A percentile compares a stretch with the other conserved stretches of the same genome.
Evolutionary conservation across 2,113 vertebrate genomes (phyloP).

Genomic region (Pipa parva): DNA sequence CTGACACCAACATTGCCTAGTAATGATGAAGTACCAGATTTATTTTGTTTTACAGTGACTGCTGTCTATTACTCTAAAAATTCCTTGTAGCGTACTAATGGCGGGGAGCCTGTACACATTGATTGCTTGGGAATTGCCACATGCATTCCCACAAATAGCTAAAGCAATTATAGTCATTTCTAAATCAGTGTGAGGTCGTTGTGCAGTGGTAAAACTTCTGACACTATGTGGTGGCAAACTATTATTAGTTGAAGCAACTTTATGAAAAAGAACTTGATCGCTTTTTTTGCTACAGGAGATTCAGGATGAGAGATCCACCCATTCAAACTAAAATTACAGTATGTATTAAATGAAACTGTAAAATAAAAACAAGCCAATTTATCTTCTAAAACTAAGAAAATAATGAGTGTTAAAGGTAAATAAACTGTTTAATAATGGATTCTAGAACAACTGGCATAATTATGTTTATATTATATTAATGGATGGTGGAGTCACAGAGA

Average conservation of each 20-base stretch:
- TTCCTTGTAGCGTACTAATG: constrained; percentile 29
- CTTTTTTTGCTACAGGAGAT: neutral
- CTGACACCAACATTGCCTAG: neutral
- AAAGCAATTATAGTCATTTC: constrained; percentile 45
- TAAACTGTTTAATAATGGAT: too few species aligned
- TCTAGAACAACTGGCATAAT: too few species aligned
- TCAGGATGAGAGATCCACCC: neutral
- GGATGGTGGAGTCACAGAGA: too few species aligned
- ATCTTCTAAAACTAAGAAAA: too few species aligned
- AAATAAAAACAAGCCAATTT: too few species aligned
- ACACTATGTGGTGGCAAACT: constrained; percentile 36
- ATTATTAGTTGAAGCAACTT: constrained; percentile 50
- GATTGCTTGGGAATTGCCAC: constrained; percentile 31
- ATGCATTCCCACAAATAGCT: constrained; percentile 46
- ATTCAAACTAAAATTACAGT: too few species aligned
- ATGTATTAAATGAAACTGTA: too few species aligned
- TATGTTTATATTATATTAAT: too few species aligned
- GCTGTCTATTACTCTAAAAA: constrained; percentile 32
- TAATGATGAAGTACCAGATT: constrained; percentile 12
- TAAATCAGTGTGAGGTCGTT: constrained; percentile 43
- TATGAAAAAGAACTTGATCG: constrained; percentile 36
- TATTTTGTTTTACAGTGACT: constrained; percentile 24
- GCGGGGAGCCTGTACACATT: constrained; percentile 30
- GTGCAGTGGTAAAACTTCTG: constrained; percentile 51
- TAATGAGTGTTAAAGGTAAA: too few species aligned